Evolutionary conservation across 2,113 vertebrate genomes (phyloP).

Genomic region (Sus scrofa): T2T-Sscrofa CM000818.6:98448501-98449000

Average conservation of each 20-base stretch:
- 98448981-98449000: no score
- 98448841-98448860: not conserved
- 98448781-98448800: not conserved
- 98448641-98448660: not conserved
- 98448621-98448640: not conserved
- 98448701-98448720: not conserved
- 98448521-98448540: not conserved
- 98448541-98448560: not conserved
- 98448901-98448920: not conserved
- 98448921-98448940: no score
- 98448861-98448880: not conserved
- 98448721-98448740: not conserved
- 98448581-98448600: not conserved
- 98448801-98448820: not conserved
- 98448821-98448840: not conserved
- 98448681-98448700: not conserved
- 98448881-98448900: not conserved
- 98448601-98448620: not conserved
- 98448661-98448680: not conserved
- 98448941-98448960: no score
- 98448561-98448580: not conserved
- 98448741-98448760: not conserved
- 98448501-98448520: not conserved
- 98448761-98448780: not conserved
- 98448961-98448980: no score